Base-by-base conservation (phyloP, 2,888 invertebrate genomes). In the Trichopoda pennipes region DNA sequence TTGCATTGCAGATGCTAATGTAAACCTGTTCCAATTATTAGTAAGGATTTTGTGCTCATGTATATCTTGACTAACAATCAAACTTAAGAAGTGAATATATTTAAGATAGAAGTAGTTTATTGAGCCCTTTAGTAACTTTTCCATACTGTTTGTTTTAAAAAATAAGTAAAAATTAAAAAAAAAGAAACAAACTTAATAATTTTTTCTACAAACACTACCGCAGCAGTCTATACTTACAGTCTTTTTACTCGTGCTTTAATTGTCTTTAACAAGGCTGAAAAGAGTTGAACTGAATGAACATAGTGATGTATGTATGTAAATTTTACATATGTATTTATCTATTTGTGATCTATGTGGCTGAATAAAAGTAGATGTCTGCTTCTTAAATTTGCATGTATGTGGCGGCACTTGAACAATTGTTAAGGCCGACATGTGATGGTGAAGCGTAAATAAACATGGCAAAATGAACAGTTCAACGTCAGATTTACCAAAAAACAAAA, bases 391-490 rank as follows among this genome's bases (percentile, higher is more conserved):
- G 28, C 16, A 12, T 55, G 21, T 8, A 16, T 38, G 60, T 49
- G 17, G 51, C 2, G 3, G 21, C 21, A 69, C 23, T 55, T 38
- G 53, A 68, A 55, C 38, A 53, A 53, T 61, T 61, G 51, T 10
- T 51, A 23, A 47, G 73, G 32, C 60, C 60, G 51, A 32, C 56
- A 77, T 73, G 86, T 88, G 88, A 88, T 87, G 88, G 85, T 88
- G 87, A 88, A 87, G 87, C 88, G 88, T 87, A 87, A 88, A 88
- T 86, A 88, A 88, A 87, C 87, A 87, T 88, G 88, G 85, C 85
- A 84, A 87, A 85, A 84, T 83, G 60, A 68, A 56, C 69, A 72
- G 69, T 61, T 80, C 61, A 70, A 75, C 23, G 49, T 61, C 70
- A 70, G 56, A 64, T 56, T 38, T 49, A 58, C 12, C 35, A 58